These are phyloP conservation scores for Andrena dorsata DNA, from an alignment of 2,888 invertebrate genomes.

Conservation along the genomic window DNA sequence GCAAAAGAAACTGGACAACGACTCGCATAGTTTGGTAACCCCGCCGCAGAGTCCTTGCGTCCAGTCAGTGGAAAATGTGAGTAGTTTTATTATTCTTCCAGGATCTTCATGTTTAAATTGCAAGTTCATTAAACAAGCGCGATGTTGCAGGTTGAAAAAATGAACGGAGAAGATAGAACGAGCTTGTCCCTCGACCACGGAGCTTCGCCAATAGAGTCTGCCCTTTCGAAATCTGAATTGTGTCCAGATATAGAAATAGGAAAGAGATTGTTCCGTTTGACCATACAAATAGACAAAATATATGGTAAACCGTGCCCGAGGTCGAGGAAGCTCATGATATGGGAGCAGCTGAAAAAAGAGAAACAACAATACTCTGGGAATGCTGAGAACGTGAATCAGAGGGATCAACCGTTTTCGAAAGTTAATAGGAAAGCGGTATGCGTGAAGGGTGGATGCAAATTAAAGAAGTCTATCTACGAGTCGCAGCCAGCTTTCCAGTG, in stretches of 20 bases:
- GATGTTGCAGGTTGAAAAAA: conserved; percentile 43
- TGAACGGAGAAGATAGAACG: conserved; percentile 22
- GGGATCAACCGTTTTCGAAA: conserved; percentile 21
- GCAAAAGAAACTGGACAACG: conserved; percentile 59
- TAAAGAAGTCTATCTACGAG: conserved; percentile 61
- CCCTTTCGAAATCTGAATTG: conserved; percentile 15
- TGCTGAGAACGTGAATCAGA: background rate
- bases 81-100: background rate
- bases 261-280: conserved; percentile 73
- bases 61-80: conserved; percentile 50
- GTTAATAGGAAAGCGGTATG: conserved; percentile 42
- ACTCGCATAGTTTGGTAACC: conserved; percentile 44
- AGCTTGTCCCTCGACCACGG: background rate
- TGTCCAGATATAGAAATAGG: conserved; percentile 14
- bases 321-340: conserved; percentile 61
- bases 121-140: background rate
- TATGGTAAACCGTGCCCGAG: conserved; percentile 74
- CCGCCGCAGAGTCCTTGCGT: conserved; percentile 48
- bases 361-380: conserved; percentile 8
- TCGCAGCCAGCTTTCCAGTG: conserved; percentile 63
- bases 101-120: background rate
- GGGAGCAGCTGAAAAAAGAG: conserved; percentile 34
- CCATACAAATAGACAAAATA: conserved; percentile 80
- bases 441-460: conserved; percentile 62
- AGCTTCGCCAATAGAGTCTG: conserved; percentile 40